Evolutionary conservation across 2,113 vertebrate genomes (phyloP).

Genomic region (Crotalus tigris): DNA sequence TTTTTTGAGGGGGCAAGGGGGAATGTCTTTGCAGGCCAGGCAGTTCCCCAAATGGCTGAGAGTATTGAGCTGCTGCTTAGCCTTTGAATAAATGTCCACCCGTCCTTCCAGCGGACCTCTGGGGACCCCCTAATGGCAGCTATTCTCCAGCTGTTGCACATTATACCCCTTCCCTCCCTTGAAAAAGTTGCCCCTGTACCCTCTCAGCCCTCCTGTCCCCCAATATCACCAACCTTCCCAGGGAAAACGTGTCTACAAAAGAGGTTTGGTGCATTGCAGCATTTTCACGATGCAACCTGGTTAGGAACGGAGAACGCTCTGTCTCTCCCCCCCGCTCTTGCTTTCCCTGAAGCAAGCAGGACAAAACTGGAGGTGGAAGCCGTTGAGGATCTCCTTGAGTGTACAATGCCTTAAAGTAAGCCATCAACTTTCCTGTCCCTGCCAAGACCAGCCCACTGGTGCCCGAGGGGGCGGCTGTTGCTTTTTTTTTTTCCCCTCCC

Average conservation of each 20-base stretch:
- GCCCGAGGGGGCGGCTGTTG: neutral
- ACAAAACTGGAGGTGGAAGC: neutral
- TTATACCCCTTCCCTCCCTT: neutral
- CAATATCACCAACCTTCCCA: conserved; percentile 17
- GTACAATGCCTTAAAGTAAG: neutral
- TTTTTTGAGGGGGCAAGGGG: too few species aligned
- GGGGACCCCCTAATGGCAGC: neutral
- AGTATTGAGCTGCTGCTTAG: neutral
- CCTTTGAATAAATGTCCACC: neutral
- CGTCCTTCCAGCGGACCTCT: neutral
- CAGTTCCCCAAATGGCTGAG: neutral
- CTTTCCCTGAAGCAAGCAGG: conserved; percentile 11
- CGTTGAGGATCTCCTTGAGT: neutral
- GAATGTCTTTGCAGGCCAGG: neutral
- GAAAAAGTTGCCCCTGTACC: conserved; percentile 15
- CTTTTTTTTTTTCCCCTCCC: too few species aligned
- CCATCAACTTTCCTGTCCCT: neutral
- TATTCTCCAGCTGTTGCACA: neutral
- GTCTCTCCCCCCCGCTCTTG: neutral
- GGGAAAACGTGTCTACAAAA: conserved; percentile 27
- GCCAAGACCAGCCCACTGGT: neutral
- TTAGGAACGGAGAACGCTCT: neutral
- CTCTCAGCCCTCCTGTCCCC: conserved; percentile 33
- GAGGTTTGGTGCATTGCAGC: conserved; percentile 63
- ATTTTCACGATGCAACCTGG: conserved; percentile 36